Percentiles rank a stretch among this genome's conserved stretches.
Evolutionary conservation across 1,140 invertebrate genomes (phyloP).

Genomic region (Thalassaphorura encarpata): DNA sequence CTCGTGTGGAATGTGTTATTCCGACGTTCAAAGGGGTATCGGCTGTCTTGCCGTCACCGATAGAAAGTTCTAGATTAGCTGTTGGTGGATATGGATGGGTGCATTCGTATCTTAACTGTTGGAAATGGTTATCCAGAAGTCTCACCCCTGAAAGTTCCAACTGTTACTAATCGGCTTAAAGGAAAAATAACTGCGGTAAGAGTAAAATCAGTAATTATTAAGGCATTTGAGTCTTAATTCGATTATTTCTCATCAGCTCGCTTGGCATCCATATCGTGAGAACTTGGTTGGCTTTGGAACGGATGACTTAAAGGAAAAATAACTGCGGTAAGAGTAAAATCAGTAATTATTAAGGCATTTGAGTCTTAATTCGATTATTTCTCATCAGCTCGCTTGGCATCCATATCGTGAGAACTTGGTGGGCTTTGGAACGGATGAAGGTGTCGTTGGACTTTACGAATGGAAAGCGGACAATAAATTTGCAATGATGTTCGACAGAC

Average conservation of each 20-base stretch:
- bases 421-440: constrained; percentile 25
- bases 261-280: constrained; percentile 25
- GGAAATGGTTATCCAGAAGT: constrained; percentile 11
- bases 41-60: constrained; percentile 7
- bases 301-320: too few species aligned
- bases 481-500: constrained; percentile 10
- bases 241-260: constrained; percentile 13
- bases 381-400: constrained; percentile 28
- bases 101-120: constrained; percentile 15
- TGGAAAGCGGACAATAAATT: constrained; percentile 10
- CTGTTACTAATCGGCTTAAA: constrained; percentile 12
- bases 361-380: not conserved
- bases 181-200: constrained; percentile 28
- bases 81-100: constrained; percentile 21
- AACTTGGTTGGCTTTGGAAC: constrained; percentile 25
- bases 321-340: too few species aligned
- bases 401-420: constrained; percentile 17
- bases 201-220: not conserved
- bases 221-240: not conserved
- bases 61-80: constrained; percentile 4
- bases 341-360: not conserved
- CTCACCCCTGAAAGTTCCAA: not conserved
- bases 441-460: constrained; percentile 25
- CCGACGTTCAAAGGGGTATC: constrained; percentile 22
- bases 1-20: constrained; percentile 12